phyloP scores from a whole-genome alignment of 2,113 vertebrate genomes.

The Epinephelus cyanopodus region DNA sequence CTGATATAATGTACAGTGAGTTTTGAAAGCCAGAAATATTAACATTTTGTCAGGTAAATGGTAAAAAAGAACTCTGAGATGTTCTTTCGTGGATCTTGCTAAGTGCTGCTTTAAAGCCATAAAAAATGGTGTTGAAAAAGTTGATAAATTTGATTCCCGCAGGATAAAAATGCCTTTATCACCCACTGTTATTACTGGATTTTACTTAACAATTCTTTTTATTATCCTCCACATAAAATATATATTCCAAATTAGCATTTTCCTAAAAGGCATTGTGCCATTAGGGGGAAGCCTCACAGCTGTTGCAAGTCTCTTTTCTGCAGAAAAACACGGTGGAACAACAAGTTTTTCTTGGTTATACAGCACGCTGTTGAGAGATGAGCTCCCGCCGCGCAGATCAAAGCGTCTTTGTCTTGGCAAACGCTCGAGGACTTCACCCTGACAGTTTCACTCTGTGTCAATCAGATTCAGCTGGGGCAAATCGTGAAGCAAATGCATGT shows the following conservation, averaged over 20 bases:
- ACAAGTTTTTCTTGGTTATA: conserved; percentile 74
- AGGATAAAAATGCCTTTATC: background rate
- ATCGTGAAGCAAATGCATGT: conserved; percentile 29
- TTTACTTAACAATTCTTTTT: background rate
- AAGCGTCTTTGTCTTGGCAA: conserved; percentile 67
- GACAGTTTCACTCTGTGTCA: conserved; percentile 64
- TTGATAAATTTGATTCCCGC: background rate
- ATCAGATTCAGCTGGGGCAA: conserved; percentile 21
- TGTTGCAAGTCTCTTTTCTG: conserved; percentile 5
- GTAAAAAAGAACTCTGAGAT: background rate
- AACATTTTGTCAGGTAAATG: background rate
- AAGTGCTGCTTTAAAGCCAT: background rate
- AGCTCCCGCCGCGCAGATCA: conserved; percentile 57
- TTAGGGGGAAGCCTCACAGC: background rate
- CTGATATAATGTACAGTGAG: background rate
- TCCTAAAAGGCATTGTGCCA: background rate
- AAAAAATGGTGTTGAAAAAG: background rate
- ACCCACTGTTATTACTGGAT: background rate
- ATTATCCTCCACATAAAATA: background rate
- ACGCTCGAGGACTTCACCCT: conserved; percentile 41
- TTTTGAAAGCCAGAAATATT: background rate
- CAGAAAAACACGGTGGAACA: conserved; percentile 40
- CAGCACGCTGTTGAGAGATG: conserved; percentile 54
- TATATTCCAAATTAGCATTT: background rate
- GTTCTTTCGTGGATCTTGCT: background rate